Evolutionary conservation across 2,888 invertebrate genomes (phyloP).

Genomic region (Leptopterna dolabrata): DNA sequence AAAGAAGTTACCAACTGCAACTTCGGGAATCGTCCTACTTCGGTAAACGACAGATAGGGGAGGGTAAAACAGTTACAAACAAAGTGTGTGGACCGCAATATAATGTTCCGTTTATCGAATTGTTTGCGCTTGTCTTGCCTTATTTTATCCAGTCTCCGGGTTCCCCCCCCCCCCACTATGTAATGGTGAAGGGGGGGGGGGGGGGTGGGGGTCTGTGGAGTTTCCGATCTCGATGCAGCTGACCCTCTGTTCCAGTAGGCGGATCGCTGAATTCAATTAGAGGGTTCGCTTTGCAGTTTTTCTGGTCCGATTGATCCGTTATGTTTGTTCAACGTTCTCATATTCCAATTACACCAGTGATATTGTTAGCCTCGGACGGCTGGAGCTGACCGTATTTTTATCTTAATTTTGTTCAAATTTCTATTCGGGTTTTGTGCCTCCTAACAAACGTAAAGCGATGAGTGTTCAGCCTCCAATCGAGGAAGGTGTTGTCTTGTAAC

Average conservation of each 20-base stretch:
- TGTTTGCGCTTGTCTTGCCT: neutral
- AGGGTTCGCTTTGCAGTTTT: neutral
- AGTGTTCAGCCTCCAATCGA: too few relatives aligned
- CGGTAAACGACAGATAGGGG: neutral
- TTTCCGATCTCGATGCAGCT: neutral
- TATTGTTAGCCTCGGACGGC: too few relatives aligned
- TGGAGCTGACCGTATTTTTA: too few relatives aligned
- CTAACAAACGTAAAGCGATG: too few relatives aligned
- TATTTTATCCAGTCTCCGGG: neutral
- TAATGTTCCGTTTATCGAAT: conserved; percentile 28
- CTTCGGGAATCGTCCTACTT: conserved; percentile 20
- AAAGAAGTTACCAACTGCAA: conserved; percentile 30
- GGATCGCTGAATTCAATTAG: neutral
- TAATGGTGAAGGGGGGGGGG: neutral
- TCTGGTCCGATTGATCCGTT: neutral
- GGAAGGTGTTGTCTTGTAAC: too few relatives aligned
- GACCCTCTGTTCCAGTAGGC: neutral
- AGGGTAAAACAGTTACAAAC: neutral
- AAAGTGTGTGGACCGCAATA: conserved; percentile 13
- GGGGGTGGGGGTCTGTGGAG: neutral
- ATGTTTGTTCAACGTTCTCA: neutral
- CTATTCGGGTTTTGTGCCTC: too few relatives aligned
- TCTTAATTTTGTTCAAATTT: too few relatives aligned
- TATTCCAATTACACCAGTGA: neutral
- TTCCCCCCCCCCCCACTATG: too few relatives aligned